phyloP scores from a whole-genome alignment of 2,113 vertebrate species.

The Sylvilagus bachmani region DNA sequence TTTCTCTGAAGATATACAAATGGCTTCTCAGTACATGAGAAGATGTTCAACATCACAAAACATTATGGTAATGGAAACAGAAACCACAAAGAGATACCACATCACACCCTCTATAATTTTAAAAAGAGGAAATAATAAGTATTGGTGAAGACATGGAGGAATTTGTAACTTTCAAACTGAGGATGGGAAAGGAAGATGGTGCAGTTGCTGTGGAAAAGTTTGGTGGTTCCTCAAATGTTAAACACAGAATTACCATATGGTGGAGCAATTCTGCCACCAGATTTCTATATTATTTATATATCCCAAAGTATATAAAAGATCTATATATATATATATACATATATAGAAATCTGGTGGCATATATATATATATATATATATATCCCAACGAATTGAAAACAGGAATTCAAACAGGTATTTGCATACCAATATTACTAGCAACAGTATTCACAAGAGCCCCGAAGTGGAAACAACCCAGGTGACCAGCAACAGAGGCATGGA shows the following conservation, averaged over 20 bases:
- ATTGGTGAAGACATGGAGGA: background rate
- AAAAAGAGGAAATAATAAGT: background rate
- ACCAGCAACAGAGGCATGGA: background rate
- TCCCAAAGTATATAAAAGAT: background rate
- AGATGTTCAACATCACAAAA: background rate
- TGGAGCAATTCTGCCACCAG: background rate
- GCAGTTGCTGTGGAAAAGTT: background rate
- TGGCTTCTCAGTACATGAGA: constrained; percentile 48
- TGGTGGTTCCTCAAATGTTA: constrained; percentile 19
- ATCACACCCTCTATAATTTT: background rate
- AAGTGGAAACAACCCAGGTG: background rate
- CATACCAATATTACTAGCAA: background rate
- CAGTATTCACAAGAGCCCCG: background rate
- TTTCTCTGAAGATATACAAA: constrained; percentile 43
- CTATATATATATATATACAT: no score
- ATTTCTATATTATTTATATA: background rate
- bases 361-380: background rate
- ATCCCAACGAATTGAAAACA: background rate
- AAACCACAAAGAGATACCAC: background rate
- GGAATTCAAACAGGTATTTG: background rate
- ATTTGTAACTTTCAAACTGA: background rate
- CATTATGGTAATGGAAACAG: constrained; percentile 21
- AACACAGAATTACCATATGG: background rate
- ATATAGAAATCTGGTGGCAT: no score
- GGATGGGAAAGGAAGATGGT: background rate